Evolutionary conservation across 2,113 vertebrate genomes (phyloP), one percentile per base, ranked within the genome.

Genomic region (Cariama cristata): DNA sequence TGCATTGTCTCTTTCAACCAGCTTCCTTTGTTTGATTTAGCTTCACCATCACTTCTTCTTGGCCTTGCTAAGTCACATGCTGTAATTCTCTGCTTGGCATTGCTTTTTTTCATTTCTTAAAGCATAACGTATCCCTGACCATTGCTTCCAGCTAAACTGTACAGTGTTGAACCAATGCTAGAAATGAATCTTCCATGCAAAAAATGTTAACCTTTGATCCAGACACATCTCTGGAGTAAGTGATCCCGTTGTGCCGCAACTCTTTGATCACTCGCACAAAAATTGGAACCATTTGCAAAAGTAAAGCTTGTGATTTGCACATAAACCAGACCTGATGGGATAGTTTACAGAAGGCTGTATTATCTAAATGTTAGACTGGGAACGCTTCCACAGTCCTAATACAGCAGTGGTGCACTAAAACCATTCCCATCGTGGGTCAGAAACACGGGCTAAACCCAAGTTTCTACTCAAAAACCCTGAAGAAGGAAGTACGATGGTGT

Each of bases 211-310:
- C 96, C 97, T 97, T 94, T 96, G 86, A 94, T 97, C 96, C 94
- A 96, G 95, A 91, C 80, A 73, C 95, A 96, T 97, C 86, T 72
- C 90, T 96, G 89, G 60, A 95, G 83, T 94, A 95, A 97, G 74
- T 18, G 72, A 96, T 95, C 74, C 64, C 17, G 42, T 97, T 95
- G 96, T 79, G 97, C 81, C 2, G 9, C 91, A 94, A 11, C 30
- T 14, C 97, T 98, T 97, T 98, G 97, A 98, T 98, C 97, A 97
- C 58, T 60, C 7, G 0, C 73, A 75, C 50, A 95, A 91, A 97
- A 98, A 98, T 97, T 97, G 95, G 96, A 97, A 97, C 95, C 97
- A 97, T 95, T 97, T 96, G 97, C 90, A 94, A 92, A 91, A 96
- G 83, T 49, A 79, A 79, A 94, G 74, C 77, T 86, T 67, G 90